Evolutionary conservation across 1,140 invertebrate genomes (phyloP), one percentile per base, ranked within the genome.

Genomic region (Andricus grossulariae): DNA sequence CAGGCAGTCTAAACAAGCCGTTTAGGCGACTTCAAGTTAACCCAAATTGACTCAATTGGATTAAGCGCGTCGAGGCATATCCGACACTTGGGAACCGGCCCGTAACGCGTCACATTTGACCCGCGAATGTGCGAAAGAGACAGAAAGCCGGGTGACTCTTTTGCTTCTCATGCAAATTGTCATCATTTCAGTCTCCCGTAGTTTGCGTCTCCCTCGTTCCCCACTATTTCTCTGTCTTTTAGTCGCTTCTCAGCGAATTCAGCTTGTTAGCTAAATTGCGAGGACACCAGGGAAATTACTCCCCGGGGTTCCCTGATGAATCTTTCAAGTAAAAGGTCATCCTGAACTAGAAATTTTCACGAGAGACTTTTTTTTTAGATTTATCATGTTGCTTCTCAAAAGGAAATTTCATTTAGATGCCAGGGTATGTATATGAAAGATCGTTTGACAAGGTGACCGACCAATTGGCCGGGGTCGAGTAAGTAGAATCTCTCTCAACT

Each of bases 1-100:
- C 81, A 84, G 77, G 82, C 84, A 83, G 81, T 83, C 88, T 91
- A 90, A 91, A 91, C 88, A 87, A 90, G 88, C 87, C 90, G 91
- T 91, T 92, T 92, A 90, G 90, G 89, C 87, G 89, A 92, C 91
- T 92, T 90, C 84, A 91, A 92, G 91, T 90, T 91, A 91, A 91
- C 90, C 89, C 81, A 86, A 92, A 92, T 92, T 91, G 88, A 88
- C 87, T 87, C 88, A 91, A 92, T 91, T 92, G 86, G 86, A 92
- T 92, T 91, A 91, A 91, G 87, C 86, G 85, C 87, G 87, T 82
- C 84, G 86, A 85, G 84, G 87, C 85, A 87, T 85, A 86, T 85
- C 86, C 89, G 87, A 91, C 87, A 91, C 90, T 91, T 91, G 90
- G 90, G 90, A 91, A 91, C 90, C 82, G 84, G 82, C 86, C 83